phyloP scores from a whole-genome alignment of 1,140 invertebrate species.

The Penaeus japonicus region DNA sequence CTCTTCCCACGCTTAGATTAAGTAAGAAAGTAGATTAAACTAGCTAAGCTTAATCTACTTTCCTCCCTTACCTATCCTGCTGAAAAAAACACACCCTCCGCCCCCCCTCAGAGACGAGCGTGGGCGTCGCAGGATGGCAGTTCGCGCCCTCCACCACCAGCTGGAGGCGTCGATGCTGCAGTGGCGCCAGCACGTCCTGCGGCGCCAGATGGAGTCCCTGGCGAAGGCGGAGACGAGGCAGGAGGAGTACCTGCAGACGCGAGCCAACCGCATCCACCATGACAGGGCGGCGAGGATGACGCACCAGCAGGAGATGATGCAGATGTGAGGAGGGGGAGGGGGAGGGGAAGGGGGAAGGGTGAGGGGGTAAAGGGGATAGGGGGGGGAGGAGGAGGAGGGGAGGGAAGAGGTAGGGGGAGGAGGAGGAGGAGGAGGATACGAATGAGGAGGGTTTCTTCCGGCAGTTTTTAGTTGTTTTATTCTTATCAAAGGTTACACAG shows the following conservation, averaged over 20 bases:
- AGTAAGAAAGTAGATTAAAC: too few relatives aligned
- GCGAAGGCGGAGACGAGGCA: constrained; percentile 32
- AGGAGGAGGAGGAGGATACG: too few relatives aligned
- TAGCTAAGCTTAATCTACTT: too few relatives aligned
- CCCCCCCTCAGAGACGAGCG: constrained; percentile 27
- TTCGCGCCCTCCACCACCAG: constrained; percentile 45
- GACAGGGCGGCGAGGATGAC: constrained; percentile 8
- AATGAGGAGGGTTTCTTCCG: too few relatives aligned
- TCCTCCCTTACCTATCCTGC: not conserved
- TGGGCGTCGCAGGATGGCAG: not conserved
- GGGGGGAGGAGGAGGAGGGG: too few relatives aligned
- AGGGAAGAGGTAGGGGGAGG: too few relatives aligned
- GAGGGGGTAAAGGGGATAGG: too few relatives aligned
- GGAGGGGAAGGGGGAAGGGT: too few relatives aligned
- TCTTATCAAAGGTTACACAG: too few relatives aligned
- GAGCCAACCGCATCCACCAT: constrained; percentile 27
- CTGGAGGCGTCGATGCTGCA: constrained; percentile 44
- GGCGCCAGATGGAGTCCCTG: constrained; percentile 30
- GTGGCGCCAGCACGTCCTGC: constrained; percentile 43
- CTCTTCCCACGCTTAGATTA: too few relatives aligned
- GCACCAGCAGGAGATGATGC: constrained; percentile 36
- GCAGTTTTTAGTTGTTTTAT: too few relatives aligned
- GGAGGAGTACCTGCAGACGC: constrained; percentile 26
- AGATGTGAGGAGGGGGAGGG: constrained; percentile 5
- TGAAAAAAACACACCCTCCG: not conserved